Conservation (phyloP, 2,888 invertebrate genomes). For the Lepidocyrtinus sp. region DNA sequence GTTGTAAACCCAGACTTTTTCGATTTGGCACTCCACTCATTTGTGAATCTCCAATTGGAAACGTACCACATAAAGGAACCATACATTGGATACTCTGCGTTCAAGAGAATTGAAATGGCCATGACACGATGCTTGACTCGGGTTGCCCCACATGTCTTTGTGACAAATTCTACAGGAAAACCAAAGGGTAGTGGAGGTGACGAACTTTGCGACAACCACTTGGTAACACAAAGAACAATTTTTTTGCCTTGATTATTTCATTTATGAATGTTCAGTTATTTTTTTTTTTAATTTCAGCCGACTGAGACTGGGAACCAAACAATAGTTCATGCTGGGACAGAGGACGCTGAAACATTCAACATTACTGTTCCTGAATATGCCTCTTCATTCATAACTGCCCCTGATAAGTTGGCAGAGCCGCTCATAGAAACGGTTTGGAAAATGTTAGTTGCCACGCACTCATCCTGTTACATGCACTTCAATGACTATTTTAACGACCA, state of each 20-base stretch:
- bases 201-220: constrained; percentile 25
- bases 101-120: background rate
- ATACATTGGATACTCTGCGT: constrained; percentile 6
- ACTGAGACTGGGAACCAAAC: background rate
- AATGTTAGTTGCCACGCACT: constrained; percentile 27
- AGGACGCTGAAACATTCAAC: constrained; percentile 2
- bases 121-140: constrained; percentile 12
- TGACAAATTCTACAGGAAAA: background rate
- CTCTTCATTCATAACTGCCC: background rate
- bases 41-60: constrained; percentile 22
- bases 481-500: constrained; percentile 33
- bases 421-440: constrained; percentile 31
- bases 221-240: constrained; percentile 27
- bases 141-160: constrained; percentile 31
- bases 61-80: constrained; percentile 34
- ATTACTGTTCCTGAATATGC: constrained; percentile 3
- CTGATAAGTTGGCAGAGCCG: constrained; percentile 14
- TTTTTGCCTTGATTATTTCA: too few relatives aligned
- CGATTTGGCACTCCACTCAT: constrained; percentile 22
- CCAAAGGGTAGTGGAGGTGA: background rate
- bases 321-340: background rate
- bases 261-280: too few relatives aligned
- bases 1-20: constrained; percentile 19
- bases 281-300: background rate
- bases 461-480: constrained; percentile 29